Base-by-base conservation (phyloP, 2,888 invertebrate species). In the Parthenolecanium corni region DNA sequence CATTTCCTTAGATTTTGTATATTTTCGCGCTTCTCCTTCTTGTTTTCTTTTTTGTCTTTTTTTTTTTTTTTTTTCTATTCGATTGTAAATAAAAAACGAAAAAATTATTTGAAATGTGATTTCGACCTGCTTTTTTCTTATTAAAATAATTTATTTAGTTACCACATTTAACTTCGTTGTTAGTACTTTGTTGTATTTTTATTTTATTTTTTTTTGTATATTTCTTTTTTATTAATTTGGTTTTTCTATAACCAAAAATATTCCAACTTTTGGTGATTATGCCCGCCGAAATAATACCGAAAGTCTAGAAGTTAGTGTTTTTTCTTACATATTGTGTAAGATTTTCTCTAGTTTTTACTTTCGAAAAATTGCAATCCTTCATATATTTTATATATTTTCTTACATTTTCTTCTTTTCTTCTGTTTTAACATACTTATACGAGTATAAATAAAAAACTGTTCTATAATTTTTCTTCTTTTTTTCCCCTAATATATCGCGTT, bases 91-190 rank as follows among this genome's bases (percentile, higher is more conserved):
- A 54, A 40, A 38, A 54, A 42, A 54, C 40, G 40, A 40, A 38
- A 40, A 40, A 36, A 54, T 54, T 31, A 16, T 44, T 54, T 54
- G 23, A 42, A 40, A 54, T 54, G 54, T 54, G 54, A 54, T 54
- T 36, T 18, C 23, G 40, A 31, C 4, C 31, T 9, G 31, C 31
- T 31, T 31, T 14, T 31, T 38, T 53, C 23, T 54, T 40, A 42
- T 42, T 42, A 38, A n/a, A n/a, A 21, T 54, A 54, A 54, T 61
- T 49, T 61, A 49, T 57, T 51, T 61, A 61, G 61, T 61, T 61
- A 61, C 61, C 61, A 61, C 49, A 40, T 61, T 61, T 61, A 61
- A 49, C 61, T 61, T 61, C 40, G 49, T 61, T 46, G 42, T 54
- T 42, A 24, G 23, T 40, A 40, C 40, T 54, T 23, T 54, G 38